Conservation (phyloP, 2,888 invertebrate genomes). For the Dicranocentrus wangi region DNA sequence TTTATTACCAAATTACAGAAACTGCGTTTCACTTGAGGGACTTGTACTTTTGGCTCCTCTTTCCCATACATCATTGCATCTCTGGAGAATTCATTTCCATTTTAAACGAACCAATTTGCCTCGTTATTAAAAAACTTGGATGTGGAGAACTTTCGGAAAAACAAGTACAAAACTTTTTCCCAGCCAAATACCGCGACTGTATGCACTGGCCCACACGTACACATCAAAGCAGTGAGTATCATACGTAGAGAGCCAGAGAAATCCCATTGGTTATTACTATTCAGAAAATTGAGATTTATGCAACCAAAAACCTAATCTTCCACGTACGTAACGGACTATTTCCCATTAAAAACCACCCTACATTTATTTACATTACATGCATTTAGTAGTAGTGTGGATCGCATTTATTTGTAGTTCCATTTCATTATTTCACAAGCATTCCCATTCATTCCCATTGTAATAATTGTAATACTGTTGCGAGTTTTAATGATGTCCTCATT, state of each 20-base stretch:
- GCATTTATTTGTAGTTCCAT: too few relatives aligned
- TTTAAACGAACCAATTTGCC: slow-evolving; percentile 41
- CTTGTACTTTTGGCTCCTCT: too few relatives aligned
- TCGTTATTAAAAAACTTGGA: slow-evolving; percentile 13
- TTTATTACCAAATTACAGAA: too few relatives aligned
- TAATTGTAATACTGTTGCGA: slow-evolving; percentile 51
- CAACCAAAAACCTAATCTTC: too few relatives aligned
- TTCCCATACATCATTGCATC: not conserved
- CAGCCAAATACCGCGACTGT: too few relatives aligned
- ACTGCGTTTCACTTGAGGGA: too few relatives aligned
- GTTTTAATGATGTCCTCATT: slow-evolving; percentile 54
- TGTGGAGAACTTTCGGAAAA: not conserved
- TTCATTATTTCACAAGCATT: too few relatives aligned
- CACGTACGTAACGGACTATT: too few relatives aligned
- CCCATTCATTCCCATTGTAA: slow-evolving; percentile 6
- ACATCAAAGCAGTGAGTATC: not conserved
- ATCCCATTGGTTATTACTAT: not conserved
- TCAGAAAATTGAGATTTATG: slow-evolving; percentile 3
- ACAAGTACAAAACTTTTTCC: not conserved
- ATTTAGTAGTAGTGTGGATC: too few relatives aligned
- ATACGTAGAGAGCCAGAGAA: not conserved
- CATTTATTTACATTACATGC: too few relatives aligned
- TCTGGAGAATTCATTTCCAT: slow-evolving; percentile 41
- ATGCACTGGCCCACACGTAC: not conserved
- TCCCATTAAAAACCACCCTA: too few relatives aligned